Base-by-base conservation (phyloP, 1,140 invertebrate genomes). In the Zaprionus taronus region DNA sequence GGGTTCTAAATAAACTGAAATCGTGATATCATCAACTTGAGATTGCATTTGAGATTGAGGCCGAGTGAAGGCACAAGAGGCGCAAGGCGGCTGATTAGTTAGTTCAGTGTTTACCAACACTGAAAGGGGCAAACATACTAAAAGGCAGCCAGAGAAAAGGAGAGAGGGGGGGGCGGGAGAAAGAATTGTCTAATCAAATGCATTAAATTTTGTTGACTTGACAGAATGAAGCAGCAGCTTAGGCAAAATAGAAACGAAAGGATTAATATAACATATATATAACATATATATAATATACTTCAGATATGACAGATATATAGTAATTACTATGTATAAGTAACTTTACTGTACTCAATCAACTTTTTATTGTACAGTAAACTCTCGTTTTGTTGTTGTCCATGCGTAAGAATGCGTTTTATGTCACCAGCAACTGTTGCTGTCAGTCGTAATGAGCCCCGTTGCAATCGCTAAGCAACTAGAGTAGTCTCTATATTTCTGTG, bases 361-460 rank as follows among this genome's bases (percentile, higher is more conserved):
- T 34, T 3, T 11, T 34, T 34, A 34, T 9, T 11, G 31, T 34
- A 34, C 31, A 34, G 31, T 34, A 34, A 34, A 11, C 2, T 9
- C 31, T 34, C 31, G 31, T 3, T 34, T 11, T 11, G 31, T 34
- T 34, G 31, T 9, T 34, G 31, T 0, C 31, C 31, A 55, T 53
- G 36, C n/a, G 28, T 20, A 15, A 67, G n/a, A 57, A 60, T 61
- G 26, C 65, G 41, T 60, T 66, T 66, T 55, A 34, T 66, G 51
- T 66, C 62, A 64, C 20, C 41, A 15, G 38, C 20, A 49, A 17
- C 47, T 51, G 44, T 51, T 36, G 64, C 34, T 66, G 63, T 65
- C 63, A 55, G 31, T 28, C 55, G 55, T 24, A 58, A 60, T 68
- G 66, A 60, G 66, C 66, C 12, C 31, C n/a, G 47, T 51, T 51